Evolutionary conservation across 2,888 invertebrate species (phyloP), one percentile per base, ranked within the genome.

Genomic region (Ophioninae sp.): DNA sequence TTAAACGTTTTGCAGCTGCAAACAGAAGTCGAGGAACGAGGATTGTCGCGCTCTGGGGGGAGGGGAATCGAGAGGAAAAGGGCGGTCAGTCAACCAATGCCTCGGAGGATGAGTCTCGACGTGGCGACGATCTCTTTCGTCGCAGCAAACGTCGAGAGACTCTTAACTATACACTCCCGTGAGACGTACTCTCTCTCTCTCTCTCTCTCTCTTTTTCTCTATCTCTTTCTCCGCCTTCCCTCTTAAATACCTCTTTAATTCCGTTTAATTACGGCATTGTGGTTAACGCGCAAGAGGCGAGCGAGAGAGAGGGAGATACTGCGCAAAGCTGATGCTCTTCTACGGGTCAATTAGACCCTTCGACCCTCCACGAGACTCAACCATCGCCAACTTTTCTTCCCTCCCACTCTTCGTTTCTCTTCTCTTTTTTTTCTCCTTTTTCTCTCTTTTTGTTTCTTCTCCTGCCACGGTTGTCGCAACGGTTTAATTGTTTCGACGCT

Each of bases 201-300:
- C 72, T 76, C 85, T 88, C 86, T 30, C 30, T 30, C 30, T 30
- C 30, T 30, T 3, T 30, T 30, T 30, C 85, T 88, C 86, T 30
- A 1, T 30, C 30, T 30, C 30, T 30, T 3, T 30, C 3, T 30
- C 72, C 30, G 70, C 68, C 74, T 81, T 79, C 82, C 67, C 72
- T 76, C 85, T 88, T 87, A 88, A 88, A 85, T 87, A 85, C 70
- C 86, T 77, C 86, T 82, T 88, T 89, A 89, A 90, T 90, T 90
- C 82, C 85, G 86, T 81, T 88, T 90, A 90, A 90, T 90, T 90
- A 87, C 74, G 57, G 67, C 70, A 75, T 79, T 72, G 81, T 62
- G 41, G 61, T 79, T 72, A 75, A 62, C 70, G 67, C 57, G 37
- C 57, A 50, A 80, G 65, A 74, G 64, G 57, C 76, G 72, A 69